These are phyloP conservation scores for Diploscapter pachys DNA, from an alignment of 1,140 invertebrate genomes.

Conservation along the genomic window DNA sequence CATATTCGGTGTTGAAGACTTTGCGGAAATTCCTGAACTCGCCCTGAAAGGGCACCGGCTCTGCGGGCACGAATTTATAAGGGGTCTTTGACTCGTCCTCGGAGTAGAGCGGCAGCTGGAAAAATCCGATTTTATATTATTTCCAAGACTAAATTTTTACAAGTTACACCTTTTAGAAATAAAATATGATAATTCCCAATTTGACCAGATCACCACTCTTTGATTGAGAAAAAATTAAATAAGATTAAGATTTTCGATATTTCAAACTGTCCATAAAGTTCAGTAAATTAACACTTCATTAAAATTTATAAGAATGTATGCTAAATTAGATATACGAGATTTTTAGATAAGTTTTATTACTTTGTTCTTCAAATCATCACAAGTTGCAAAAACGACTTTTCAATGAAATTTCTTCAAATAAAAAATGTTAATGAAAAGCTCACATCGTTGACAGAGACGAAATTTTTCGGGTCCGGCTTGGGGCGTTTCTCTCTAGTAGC, in stretches of 20 bases:
- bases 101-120: constrained; percentile 46
- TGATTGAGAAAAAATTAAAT: constrained; percentile 3
- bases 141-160: too few relatives aligned
- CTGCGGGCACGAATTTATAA: constrained; percentile 37
- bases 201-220: neutral
- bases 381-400: too few relatives aligned
- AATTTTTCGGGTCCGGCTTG: constrained; percentile 27
- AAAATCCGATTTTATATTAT: constrained; percentile 4
- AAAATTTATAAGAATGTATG: too few relatives aligned
- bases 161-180: neutral
- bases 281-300: too few relatives aligned
- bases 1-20: constrained; percentile 34
- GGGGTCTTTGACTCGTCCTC: constrained; percentile 19
- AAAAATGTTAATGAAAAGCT: neutral
- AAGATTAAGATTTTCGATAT: neutral
- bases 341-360: too few relatives aligned
- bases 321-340: too few relatives aligned
- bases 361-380: too few relatives aligned
- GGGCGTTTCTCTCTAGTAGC: constrained; percentile 24
- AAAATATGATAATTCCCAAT: neutral
- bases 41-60: constrained; percentile 41
- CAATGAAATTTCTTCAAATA: neutral
- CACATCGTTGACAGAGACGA: constrained; percentile 21
- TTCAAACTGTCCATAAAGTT: too few relatives aligned
- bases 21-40: constrained; percentile 43